Percentiles rank a stretch among this genome's conserved stretches.
Evolutionary conservation across 2,888 invertebrate species (phyloP).

Genomic region (Leptopilina drosophilae): DNA sequence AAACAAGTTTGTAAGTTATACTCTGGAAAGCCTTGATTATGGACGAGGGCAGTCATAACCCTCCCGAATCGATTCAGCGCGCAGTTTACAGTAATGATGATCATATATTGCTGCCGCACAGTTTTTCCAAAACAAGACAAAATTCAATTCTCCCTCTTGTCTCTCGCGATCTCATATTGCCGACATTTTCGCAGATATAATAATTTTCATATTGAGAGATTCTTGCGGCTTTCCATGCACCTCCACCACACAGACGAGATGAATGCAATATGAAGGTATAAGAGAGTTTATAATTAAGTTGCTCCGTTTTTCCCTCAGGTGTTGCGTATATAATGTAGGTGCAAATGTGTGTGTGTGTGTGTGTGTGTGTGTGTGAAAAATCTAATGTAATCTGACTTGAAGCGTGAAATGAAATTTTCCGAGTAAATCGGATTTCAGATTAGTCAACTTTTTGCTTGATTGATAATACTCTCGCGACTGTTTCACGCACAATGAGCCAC

Average conservation of each 20-base stretch:
- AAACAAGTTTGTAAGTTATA: constrained; percentile 32
- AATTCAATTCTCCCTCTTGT: too few relatives aligned
- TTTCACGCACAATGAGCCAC: too few relatives aligned
- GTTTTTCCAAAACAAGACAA: too few relatives aligned
- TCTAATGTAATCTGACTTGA: background rate
- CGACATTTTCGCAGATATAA: too few relatives aligned
- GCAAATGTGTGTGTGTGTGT: background rate
- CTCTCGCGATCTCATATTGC: too few relatives aligned
- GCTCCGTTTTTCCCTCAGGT: constrained; percentile 14
- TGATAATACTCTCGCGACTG: too few relatives aligned
- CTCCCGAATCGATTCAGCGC: background rate
- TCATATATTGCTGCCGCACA: too few relatives aligned
- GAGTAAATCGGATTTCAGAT: background rate
- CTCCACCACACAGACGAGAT: too few relatives aligned
- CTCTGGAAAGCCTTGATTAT: constrained; percentile 29
- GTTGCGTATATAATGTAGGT: background rate
- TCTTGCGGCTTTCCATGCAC: too few relatives aligned
- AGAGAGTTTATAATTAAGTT: constrained; percentile 9
- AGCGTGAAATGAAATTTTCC: constrained; percentile 8
- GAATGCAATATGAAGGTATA: too few relatives aligned
- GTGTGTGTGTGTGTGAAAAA: background rate
- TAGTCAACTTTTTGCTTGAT: background rate
- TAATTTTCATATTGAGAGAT: too few relatives aligned
- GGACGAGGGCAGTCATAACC: background rate
- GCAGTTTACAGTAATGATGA: background rate